These are phyloP conservation scores for Spea hammondii DNA, from an alignment of 2,797 vertebrate species.

Conservation along the genomic window DNA sequence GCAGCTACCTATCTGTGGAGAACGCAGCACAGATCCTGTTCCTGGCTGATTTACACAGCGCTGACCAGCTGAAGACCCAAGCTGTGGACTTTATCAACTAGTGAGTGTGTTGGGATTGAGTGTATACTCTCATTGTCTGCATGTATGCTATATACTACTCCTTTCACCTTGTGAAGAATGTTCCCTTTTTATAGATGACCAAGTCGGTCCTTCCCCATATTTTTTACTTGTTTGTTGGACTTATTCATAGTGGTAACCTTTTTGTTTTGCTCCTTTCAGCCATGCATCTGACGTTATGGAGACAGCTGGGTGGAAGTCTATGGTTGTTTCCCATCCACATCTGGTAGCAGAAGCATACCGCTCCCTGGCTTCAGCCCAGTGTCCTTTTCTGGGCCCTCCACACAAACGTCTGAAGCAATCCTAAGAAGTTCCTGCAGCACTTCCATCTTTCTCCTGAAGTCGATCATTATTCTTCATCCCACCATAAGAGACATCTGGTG, in stretches of 20 bases:
- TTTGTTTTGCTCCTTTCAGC: constrained; percentile 63
- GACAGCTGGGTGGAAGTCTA: constrained; percentile 96
- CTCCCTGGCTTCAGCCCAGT: constrained; percentile 94
- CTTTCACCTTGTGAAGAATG: no score
- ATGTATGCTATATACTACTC: no score
- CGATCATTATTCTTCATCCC: constrained; percentile 31
- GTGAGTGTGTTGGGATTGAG: constrained; percentile 70
- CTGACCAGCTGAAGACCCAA: constrained; percentile 95
- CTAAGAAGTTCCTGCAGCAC: constrained; percentile 64
- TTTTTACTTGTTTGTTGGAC: no score
- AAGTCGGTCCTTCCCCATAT: neutral
- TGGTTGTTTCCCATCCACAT: constrained; percentile 95
- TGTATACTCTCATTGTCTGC: no score
- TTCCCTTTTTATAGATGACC: no score
- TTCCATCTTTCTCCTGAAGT: constrained; percentile 25
- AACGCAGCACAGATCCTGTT: constrained; percentile 96
- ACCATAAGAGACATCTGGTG: no score
- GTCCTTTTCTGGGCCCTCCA: constrained; percentile 93
- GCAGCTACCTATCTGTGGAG: constrained; percentile 93
- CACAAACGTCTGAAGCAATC: constrained; percentile 98
- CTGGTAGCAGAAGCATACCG: constrained; percentile 96
- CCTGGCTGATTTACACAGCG: constrained; percentile 95
- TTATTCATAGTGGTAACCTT: neutral
- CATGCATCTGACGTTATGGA: constrained; percentile 98
- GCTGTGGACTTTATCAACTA: constrained; percentile 99